Evolutionary conservation across 1,140 invertebrate genomes (phyloP).

Genomic region (Micrasema longulum): DNA sequence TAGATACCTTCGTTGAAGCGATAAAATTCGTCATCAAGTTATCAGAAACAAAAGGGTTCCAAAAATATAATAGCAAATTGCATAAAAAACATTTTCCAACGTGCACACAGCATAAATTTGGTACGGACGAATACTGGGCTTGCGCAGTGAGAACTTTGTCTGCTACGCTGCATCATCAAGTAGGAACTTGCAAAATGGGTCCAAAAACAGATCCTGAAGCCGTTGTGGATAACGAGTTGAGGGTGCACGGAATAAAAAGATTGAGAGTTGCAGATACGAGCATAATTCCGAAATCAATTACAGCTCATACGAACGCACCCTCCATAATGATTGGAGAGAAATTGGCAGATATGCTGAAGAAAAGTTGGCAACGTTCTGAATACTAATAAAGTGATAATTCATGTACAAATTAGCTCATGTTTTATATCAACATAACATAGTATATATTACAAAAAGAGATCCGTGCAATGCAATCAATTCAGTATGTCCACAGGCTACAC

Average conservation of each 20-base stretch:
- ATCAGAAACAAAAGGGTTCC: conserved; percentile 55
- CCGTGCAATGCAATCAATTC: too few relatives aligned
- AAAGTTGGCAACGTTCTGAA: conserved; percentile 46
- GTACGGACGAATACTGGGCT: conserved; percentile 68
- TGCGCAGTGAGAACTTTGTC: conserved; percentile 64
- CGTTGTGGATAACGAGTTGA: conserved; percentile 71
- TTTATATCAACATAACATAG: too few relatives aligned
- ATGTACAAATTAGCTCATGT: too few relatives aligned
- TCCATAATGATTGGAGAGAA: conserved; percentile 71
- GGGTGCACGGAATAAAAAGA: conserved; percentile 63
- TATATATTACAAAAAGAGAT: too few relatives aligned
- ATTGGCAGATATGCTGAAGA: conserved; percentile 66
- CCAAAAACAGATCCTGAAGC: conserved; percentile 65
- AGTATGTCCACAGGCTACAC: too few relatives aligned
- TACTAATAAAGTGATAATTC: too few relatives aligned
- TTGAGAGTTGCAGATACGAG: conserved; percentile 64
- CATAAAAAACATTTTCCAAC: conserved; percentile 63
- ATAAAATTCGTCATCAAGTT: conserved; percentile 59
- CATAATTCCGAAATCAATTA: conserved; percentile 59
- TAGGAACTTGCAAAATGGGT: conserved; percentile 76
- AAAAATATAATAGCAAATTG: conserved; percentile 61
- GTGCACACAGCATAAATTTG: conserved; percentile 61
- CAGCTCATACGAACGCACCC: conserved; percentile 62
- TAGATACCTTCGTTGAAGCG: conserved; percentile 60
- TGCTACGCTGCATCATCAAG: conserved; percentile 67